phyloP scores from a whole-genome alignment of 2,113 vertebrate genomes.

The Prunella himalayana region DNA sequence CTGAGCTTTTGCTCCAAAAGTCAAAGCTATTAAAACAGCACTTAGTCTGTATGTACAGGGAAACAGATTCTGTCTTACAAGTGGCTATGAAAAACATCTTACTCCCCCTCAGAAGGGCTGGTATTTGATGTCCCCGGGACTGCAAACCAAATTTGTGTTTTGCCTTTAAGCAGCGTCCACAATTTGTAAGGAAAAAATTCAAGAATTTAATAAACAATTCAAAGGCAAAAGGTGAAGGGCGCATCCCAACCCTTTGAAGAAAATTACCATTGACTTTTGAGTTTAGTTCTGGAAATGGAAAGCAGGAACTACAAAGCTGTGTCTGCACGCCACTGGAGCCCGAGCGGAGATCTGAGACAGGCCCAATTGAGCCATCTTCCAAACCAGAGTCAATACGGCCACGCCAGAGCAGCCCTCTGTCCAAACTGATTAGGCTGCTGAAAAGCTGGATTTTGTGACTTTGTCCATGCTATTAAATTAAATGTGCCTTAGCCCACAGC shows the following conservation, averaged over 20 bases:
- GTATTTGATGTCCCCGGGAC: neutral
- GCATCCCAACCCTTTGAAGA: neutral
- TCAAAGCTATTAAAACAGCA: conserved; percentile 4
- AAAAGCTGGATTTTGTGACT: neutral
- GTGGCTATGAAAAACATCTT: neutral
- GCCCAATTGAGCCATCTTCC: neutral
- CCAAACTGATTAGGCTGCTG: neutral
- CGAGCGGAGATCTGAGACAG: neutral
- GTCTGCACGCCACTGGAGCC: neutral
- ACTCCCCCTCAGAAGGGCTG: neutral
- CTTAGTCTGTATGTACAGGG: neutral
- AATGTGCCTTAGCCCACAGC: neutral
- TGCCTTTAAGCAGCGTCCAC: neutral
- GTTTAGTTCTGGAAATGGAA: conserved; percentile 29
- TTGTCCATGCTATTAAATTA: neutral
- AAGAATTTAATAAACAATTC: neutral
- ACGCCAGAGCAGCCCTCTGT: neutral
- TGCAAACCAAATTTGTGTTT: neutral
- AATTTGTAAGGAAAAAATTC: neutral
- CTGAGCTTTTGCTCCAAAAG: conserved; percentile 1
- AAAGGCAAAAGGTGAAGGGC: neutral
- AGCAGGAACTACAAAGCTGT: neutral
- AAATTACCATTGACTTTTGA: conserved; percentile 23
- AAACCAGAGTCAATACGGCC: neutral
- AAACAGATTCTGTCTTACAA: neutral